Base-by-base conservation (phyloP, 1,140 invertebrate species). In the Zaprionus camerounensis region DNA sequence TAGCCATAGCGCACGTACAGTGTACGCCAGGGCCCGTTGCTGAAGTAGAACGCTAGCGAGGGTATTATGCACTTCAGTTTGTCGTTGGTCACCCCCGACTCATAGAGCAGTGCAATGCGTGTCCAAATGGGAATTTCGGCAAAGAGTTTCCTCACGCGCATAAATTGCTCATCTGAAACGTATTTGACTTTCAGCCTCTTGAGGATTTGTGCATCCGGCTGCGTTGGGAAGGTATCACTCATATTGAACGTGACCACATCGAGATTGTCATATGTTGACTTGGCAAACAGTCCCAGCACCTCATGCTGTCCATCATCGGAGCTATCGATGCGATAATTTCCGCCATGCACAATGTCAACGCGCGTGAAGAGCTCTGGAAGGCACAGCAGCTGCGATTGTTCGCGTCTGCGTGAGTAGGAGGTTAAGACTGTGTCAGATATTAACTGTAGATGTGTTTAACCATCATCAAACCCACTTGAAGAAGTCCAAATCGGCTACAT, bases 1-100 rank as follows among this genome's bases (percentile, higher is more conserved):
- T 97, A 98, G 0, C 97, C 97, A 82, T 96, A 95, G 88, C 94
- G 95, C 0, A 97, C 95, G 96, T 98, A 99, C 87, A 97, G 94
- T 55, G 95, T 95, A 64, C 97, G 94, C 97, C 97, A 99, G 0
- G 98, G 98, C 0, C 98, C 98, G 78, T 95, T 96, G 13, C 94
- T 94, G 92, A 96, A 97, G 91, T 98, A 98, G 92, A 97, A 97
- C 0, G 97, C 96, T 1, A 97, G 93, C 28, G 95, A 94, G 0
- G 98, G 97, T 46, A 99, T 93, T 38, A 98, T 94, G 81, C 95
- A 94, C 93, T 97, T 98, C 1, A 98, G 88, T 31, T 95, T 94
- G 20, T 95, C 94, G 5, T 92, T 81, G 1, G 94, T 93, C 76
- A 96, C 94, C 36, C 95, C 95, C 1, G 95, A 96, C 24, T 95